These are phyloP conservation scores for Tetranychus cinnabarinus DNA, from an alignment of 1,140 invertebrate genomes.

Conservation along the genomic window DNA sequence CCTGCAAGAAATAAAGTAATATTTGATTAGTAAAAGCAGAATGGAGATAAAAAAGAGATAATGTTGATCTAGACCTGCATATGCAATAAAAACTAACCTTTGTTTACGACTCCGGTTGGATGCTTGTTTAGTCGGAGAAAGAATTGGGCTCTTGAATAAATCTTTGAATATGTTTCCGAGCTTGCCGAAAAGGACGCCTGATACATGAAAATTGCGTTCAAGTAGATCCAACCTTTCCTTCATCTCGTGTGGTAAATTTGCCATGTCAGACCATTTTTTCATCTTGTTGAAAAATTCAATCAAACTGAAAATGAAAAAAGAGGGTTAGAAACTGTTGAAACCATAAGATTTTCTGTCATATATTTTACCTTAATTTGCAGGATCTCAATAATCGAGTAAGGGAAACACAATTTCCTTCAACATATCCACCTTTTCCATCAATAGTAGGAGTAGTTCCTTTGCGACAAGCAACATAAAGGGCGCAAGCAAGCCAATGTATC, in stretches of 20 bases:
- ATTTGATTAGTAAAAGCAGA: no score
- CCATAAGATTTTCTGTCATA: background rate
- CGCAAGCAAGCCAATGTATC: slow-evolving; percentile 81
- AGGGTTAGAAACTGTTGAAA: background rate
- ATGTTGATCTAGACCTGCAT: no score
- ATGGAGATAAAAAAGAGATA: no score
- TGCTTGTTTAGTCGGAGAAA: slow-evolving; percentile 20
- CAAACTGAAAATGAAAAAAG: slow-evolving; percentile 32
- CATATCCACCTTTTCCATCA: slow-evolving; percentile 32
- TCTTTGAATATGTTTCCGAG: slow-evolving; percentile 66
- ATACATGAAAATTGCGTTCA: slow-evolving; percentile 79
- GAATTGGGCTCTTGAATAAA: slow-evolving; percentile 40
- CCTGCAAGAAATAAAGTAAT: background rate
- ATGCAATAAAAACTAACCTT: slow-evolving; percentile 23
- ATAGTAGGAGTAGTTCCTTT: slow-evolving; percentile 54
- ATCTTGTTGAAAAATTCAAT: slow-evolving; percentile 90
- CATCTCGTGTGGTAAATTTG: slow-evolving; percentile 58
- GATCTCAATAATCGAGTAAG: slow-evolving; percentile 60
- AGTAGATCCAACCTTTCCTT: slow-evolving; percentile 57
- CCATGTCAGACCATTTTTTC: slow-evolving; percentile 87
- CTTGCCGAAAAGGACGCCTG: slow-evolving; percentile 77
- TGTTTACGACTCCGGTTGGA: slow-evolving; percentile 37
- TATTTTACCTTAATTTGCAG: slow-evolving; percentile 40
- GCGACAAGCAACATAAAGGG: slow-evolving; percentile 69
- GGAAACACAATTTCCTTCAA: slow-evolving; percentile 77